phyloP scores from a whole-genome alignment of 2,113 vertebrate species.

The Upupa epops region DNA sequence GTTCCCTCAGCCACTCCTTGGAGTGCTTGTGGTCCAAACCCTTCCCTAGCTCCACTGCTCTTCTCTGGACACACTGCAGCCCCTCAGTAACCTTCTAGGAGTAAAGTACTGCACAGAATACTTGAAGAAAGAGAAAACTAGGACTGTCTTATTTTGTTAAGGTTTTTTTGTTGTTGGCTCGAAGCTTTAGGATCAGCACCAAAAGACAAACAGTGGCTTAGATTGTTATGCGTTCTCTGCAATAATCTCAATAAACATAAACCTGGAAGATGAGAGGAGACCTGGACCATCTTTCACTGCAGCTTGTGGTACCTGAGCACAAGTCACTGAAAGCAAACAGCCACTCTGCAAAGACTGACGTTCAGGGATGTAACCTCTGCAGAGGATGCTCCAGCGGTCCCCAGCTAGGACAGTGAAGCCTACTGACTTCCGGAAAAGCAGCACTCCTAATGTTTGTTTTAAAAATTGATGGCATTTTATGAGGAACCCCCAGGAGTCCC shows the following conservation, averaged over 20 bases:
- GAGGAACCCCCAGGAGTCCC: neutral
- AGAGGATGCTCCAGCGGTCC: neutral
- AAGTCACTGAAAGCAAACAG: neutral
- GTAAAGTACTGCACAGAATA: neutral
- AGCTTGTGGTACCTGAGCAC: fast-evolving
- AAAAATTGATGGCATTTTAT: neutral
- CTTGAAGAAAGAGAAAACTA: neutral
- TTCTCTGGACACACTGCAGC: too few species aligned
- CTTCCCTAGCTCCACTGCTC: too few species aligned
- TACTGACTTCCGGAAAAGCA: neutral
- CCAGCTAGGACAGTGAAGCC: neutral
- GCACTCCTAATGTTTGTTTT: neutral
- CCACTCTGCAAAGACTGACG: neutral
- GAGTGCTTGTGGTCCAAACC: too few species aligned
- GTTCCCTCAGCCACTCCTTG: too few species aligned
- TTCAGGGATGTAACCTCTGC: neutral
- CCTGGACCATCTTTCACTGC: neutral
- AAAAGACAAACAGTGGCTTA: neutral
- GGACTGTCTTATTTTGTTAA: neutral
- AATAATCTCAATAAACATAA: neutral
- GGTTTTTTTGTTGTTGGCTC: neutral
- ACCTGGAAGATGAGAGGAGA: neutral
- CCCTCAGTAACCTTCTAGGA: too few species aligned
- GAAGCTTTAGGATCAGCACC: neutral
- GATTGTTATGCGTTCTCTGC: neutral